Conservation (phyloP, 2,797 vertebrate species). For the Megalops cyprinoides region DNA sequence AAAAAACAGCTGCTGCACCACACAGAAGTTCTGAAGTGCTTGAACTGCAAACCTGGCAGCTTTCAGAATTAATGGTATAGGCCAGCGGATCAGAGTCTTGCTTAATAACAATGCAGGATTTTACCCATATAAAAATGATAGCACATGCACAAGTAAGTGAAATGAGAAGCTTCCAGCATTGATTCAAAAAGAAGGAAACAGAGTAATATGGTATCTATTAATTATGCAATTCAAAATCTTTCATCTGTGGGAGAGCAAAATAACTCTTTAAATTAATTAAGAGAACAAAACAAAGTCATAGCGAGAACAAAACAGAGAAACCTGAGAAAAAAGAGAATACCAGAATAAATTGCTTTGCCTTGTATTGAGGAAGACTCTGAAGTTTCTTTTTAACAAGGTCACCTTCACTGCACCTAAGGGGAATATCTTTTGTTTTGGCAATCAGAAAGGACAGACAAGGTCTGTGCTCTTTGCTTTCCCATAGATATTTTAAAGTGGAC, state of each 20-base stretch:
- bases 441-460: no score
- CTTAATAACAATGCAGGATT: conserved; percentile 6
- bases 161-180: conserved; percentile 20
- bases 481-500: no score
- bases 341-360: no score
- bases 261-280: conserved; percentile 44
- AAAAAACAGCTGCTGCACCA: background rate
- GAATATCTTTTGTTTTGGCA: no score
- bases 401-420: no score
- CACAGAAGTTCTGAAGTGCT: conserved; percentile 9
- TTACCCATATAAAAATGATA: conserved; percentile 21
- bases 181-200: conserved; percentile 26
- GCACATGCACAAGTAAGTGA: conserved; percentile 11
- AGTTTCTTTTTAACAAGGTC: no score
- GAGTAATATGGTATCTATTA: conserved; percentile 41
- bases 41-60: conserved; percentile 5
- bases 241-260: conserved; percentile 48
- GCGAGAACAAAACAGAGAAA: conserved; percentile 6
- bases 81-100: background rate
- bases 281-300: background rate
- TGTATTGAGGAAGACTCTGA: no score
- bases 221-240: conserved; percentile 47
- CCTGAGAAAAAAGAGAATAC: no score
- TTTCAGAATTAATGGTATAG: conserved; percentile 22
- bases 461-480: no score